Evolutionary conservation across 53 echinoderm and acorn worm genomes (phyloP), one percentile per base, ranked within the genome.

Genomic region (Astropecten irregularis): DNA sequence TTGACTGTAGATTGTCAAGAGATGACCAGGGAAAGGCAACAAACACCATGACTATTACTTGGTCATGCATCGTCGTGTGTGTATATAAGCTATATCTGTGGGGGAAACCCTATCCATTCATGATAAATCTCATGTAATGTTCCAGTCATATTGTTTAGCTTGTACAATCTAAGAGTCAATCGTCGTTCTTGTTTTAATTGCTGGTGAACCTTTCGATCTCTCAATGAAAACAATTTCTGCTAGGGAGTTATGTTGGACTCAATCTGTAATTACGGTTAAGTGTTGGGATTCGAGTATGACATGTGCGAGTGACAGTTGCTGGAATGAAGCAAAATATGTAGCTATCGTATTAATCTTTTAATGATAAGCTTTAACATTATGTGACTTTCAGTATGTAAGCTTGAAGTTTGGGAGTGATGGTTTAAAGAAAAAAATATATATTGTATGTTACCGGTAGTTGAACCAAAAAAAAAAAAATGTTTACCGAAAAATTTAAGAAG

Each of bases 391-490:
- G 68, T 37, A 25, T 7, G 9, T 59, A 26, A 27, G 19, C 10
- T 46, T 23, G 26, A 44, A 68, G 29, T 44, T 44, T 3, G 36
- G 42, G 36, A 68, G 36, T 68, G 68, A 44, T 2, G 44, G 68
- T 68, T 42, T 13, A 46, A 16, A n/a, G n/a, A n/a, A n/a, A n/a
- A n/a, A 26, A 66, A 66, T 42, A 40, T 68, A 2, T 25, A 68
- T 18, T 64, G 64, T 64, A 68, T 11, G 46, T 68, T 68, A 44
- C 68, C 27, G 44, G 40, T 42, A 44, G 68, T 68, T 44, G 42
- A 42, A 42, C 6, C n/a, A 42, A 42, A 11, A 42, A 42, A 42
- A 36, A 34, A 66, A 66, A 19, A 32, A 38, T 18, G n/a, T n/a
- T 76, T 74, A 56, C 55, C 51, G 18, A 76, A 56, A 79, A 11